Evolutionary conservation across 2,888 invertebrate species (phyloP).

Genomic region (Apomyelois bistriatella): DNA sequence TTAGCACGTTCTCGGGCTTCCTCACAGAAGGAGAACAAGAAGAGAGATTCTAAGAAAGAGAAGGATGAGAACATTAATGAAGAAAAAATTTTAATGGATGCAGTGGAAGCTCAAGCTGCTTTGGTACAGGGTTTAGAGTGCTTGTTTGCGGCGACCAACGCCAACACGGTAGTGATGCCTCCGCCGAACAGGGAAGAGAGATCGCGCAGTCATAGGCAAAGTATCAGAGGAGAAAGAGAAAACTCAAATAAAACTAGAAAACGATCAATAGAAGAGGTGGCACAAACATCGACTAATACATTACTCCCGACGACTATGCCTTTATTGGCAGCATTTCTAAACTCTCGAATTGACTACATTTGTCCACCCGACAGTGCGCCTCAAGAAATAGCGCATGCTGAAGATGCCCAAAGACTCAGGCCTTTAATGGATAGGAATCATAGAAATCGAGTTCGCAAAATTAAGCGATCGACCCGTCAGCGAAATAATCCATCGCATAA

Average conservation of each 20-base stretch:
- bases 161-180: slow-evolving; percentile 73
- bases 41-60: slow-evolving; percentile 68
- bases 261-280: slow-evolving; percentile 80
- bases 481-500: slow-evolving; percentile 59
- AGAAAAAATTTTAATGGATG: slow-evolving; percentile 64
- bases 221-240: slow-evolving; percentile 67
- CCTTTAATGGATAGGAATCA: slow-evolving; percentile 75
- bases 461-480: slow-evolving; percentile 78
- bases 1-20: slow-evolving; percentile 77
- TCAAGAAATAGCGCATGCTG: slow-evolving; percentile 47
- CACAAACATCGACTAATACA: slow-evolving; percentile 83
- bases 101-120: slow-evolving; percentile 77
- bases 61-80: slow-evolving; percentile 69
- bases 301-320: slow-evolving; percentile 82
- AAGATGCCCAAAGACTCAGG: slow-evolving; percentile 57
- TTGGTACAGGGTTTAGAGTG: slow-evolving; percentile 78
- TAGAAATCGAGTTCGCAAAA: slow-evolving; percentile 73
- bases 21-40: slow-evolving; percentile 79
- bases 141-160: slow-evolving; percentile 71
- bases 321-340: slow-evolving; percentile 82
- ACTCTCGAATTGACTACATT: slow-evolving; percentile 79
- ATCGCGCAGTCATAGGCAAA: slow-evolving; percentile 58
- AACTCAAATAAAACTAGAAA: slow-evolving; percentile 67
- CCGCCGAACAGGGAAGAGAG: slow-evolving; percentile 64
- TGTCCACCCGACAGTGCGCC: slow-evolving; percentile 57